Conservation (phyloP, 1,140 invertebrate genomes). For the Drosophila oshimai region DNA sequence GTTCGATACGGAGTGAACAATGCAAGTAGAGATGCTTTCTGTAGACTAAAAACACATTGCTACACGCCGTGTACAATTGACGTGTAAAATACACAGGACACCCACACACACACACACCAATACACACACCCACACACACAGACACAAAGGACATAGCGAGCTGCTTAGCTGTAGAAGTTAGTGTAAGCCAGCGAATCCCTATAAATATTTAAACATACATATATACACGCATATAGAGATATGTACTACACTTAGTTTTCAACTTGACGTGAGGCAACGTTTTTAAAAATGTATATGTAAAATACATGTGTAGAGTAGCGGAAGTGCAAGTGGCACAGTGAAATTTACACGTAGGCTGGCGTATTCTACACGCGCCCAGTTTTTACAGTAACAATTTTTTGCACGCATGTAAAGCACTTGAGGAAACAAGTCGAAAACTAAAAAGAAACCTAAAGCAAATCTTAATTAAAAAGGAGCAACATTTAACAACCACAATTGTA, state of each 20-base stretch:
- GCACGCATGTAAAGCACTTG: conserved; percentile 49
- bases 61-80: conserved; percentile 27
- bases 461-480: conserved; percentile 3
- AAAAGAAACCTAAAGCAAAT: conserved; percentile 6
- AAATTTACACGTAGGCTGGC: conserved; percentile 54
- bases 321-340: conserved; percentile 35
- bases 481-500: conserved; percentile 42
- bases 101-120: conserved; percentile 12
- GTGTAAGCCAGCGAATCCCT: conserved; percentile 30
- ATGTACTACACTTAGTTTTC: conserved; percentile 57
- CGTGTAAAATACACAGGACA: conserved; percentile 27
- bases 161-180: conserved; percentile 52
- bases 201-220: conserved; percentile 36
- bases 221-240: conserved; percentile 29
- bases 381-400: conserved; percentile 63
- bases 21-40: conserved; percentile 57
- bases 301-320: conserved; percentile 35
- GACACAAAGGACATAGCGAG: conserved; percentile 12
- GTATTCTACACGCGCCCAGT: conserved; percentile 55
- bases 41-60: conserved; percentile 39
- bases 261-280: conserved; percentile 42
- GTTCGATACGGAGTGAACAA: conserved; percentile 43
- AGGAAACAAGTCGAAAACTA: conserved; percentile 18
- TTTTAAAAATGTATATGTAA: conserved; percentile 68
- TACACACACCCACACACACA: conserved; percentile 12